Evolutionary conservation across 2,113 vertebrate species (phyloP).

Genomic region (Strigops habroptila): DNA sequence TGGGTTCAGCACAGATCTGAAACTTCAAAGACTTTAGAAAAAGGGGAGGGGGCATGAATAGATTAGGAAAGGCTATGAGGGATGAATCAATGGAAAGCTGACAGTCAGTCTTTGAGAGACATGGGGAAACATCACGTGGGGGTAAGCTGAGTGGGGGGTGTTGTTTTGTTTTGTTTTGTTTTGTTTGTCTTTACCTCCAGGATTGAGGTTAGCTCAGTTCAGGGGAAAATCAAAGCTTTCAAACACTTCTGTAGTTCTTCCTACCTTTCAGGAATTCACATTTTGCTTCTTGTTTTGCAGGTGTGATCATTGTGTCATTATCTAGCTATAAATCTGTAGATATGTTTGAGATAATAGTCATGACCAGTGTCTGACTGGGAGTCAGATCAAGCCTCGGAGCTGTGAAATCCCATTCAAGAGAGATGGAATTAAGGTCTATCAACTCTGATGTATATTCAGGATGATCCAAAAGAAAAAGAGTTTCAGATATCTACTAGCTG

Average conservation of each 20-base stretch:
- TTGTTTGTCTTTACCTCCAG: neutral
- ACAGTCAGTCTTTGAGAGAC: neutral
- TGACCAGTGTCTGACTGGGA: neutral
- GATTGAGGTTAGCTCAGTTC: neutral
- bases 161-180: neutral
- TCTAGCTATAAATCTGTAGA: neutral
- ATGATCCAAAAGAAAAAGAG: neutral
- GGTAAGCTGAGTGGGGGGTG: neutral
- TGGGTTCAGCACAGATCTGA: neutral
- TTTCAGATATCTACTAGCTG: neutral
- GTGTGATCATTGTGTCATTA: neutral
- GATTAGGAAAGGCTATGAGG: neutral
- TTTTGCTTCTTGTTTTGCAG: neutral
- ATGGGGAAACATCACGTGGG: neutral
- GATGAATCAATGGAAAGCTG: neutral
- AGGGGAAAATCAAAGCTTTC: neutral
- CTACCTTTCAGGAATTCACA: neutral
- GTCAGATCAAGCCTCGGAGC: neutral
- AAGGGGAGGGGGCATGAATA: neutral
- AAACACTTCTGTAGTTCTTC: neutral
- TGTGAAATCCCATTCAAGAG: neutral
- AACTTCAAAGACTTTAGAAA: slow-evolving; percentile 36
- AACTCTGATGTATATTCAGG: neutral
- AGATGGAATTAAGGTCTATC: neutral
- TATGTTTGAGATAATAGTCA: neutral